Evolutionary conservation across 1,140 invertebrate species (phyloP).

Genomic region (Nasonia giraulti): DNA sequence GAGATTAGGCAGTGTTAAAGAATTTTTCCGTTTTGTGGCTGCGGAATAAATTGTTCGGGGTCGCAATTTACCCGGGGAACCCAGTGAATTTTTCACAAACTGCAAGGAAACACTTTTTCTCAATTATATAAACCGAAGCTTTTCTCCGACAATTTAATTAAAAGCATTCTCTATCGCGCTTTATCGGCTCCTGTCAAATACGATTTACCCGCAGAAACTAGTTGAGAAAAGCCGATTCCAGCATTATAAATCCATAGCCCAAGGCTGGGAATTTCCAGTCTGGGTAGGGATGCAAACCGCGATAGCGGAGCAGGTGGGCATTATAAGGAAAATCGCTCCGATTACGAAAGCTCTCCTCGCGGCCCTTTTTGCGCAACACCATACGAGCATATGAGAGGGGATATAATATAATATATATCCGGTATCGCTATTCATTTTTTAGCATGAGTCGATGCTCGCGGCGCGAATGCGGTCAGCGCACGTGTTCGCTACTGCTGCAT

Average conservation of each 20-base stretch:
- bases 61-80: too few relatives aligned
- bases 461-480: conserved; percentile 10
- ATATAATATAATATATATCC: conserved; percentile 22
- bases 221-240: background rate
- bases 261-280: background rate
- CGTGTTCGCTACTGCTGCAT: background rate
- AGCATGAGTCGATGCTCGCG: background rate
- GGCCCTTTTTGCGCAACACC: conserved; percentile 30
- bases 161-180: too few relatives aligned
- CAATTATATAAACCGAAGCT: too few relatives aligned
- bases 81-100: too few relatives aligned
- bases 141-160: too few relatives aligned
- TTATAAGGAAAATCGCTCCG: background rate
- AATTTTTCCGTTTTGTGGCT: too few relatives aligned
- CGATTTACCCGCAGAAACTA: background rate
- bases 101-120: too few relatives aligned
- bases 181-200: background rate
- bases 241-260: background rate
- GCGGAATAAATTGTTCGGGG: too few relatives aligned
- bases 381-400: background rate
- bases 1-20: too few relatives aligned
- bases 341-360: conserved; percentile 8
- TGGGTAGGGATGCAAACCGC: background rate
- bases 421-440: conserved; percentile 26
- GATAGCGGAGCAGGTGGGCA: background rate